A percentile compares a stretch with the other conserved stretches of the same genome.
These are phyloP conservation scores for Cyclargus thomasi DNA, from an alignment of 1,140 invertebrate species.

Conservation along the genomic window DNA sequence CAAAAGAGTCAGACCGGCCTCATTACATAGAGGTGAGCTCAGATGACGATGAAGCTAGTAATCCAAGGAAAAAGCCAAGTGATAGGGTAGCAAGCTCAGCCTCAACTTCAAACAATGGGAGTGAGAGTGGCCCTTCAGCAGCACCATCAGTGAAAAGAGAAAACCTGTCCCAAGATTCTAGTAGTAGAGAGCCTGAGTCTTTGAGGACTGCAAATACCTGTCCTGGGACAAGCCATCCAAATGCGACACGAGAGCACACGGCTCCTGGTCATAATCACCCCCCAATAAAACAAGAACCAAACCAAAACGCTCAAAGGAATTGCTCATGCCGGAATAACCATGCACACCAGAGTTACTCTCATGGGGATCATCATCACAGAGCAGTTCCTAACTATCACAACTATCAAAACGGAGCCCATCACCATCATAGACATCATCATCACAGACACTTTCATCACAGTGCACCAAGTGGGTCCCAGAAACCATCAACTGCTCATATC, in stretches of 20 bases:
- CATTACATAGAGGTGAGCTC: conserved; percentile 69
- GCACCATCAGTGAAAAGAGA: conserved; percentile 47
- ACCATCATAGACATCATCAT: conserved; percentile 43
- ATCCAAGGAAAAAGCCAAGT: conserved; percentile 50
- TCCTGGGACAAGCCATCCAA: conserved; percentile 8
- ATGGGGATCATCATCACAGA: conserved; percentile 27
- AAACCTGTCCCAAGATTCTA: conserved; percentile 22
- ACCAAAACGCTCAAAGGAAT: conserved; percentile 24
- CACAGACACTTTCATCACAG: conserved; percentile 30
- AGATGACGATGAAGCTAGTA: conserved; percentile 60
- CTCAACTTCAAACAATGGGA: conserved; percentile 35
- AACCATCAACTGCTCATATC: conserved; percentile 33
- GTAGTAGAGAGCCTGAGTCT: conserved; percentile 18
- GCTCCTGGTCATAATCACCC: conserved; percentile 38
- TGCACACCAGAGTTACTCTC: conserved; percentile 26
- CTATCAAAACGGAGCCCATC: conserved; percentile 36
- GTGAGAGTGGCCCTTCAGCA: conserved; percentile 32
- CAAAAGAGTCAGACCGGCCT: conserved; percentile 50
- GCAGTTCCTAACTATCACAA: conserved; percentile 33
- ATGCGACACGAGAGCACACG: conserved; percentile 22
- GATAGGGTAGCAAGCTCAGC: conserved; percentile 23
- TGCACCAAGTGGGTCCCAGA: conserved; percentile 22
- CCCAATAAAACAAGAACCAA: conserved; percentile 16
- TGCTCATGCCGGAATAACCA: conserved; percentile 32
- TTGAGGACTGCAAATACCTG: neutral